Evolutionary conservation across 2,797 vertebrate species (phyloP).

Genomic region (Sebastes hubbsi): DNA sequence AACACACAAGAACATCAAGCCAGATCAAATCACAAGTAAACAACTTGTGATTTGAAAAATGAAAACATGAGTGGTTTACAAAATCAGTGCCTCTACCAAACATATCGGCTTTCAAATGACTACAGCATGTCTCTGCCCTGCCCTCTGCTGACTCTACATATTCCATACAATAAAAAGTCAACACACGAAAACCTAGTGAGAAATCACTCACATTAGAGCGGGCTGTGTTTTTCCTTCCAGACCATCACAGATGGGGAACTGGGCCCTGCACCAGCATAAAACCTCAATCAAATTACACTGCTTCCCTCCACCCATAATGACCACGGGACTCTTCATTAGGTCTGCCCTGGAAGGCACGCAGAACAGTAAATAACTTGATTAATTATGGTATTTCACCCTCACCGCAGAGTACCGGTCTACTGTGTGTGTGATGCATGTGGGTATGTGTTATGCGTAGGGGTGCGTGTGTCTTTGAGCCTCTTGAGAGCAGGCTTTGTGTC

Average conservation of each 20-base stretch:
- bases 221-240: constrained; percentile 54
- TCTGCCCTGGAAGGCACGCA: constrained; percentile 32
- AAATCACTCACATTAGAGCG: constrained; percentile 44
- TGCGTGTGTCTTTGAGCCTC: constrained; percentile 5
- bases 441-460: constrained; percentile 3
- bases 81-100: constrained; percentile 11
- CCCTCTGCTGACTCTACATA: constrained; percentile 40
- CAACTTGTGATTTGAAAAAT: constrained; percentile 16
- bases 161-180: constrained; percentile 45
- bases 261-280: constrained; percentile 66
- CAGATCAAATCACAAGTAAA: constrained; percentile 6
- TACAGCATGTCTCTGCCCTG: constrained; percentile 1
- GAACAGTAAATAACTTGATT: constrained; percentile 57
- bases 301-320: constrained; percentile 56
- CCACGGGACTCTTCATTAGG: constrained; percentile 51
- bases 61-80: constrained; percentile 6
- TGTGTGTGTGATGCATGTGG: constrained; percentile 2
- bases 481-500: constrained; percentile 27
- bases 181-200: constrained; percentile 37
- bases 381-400: constrained; percentile 47
- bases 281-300: constrained; percentile 72
- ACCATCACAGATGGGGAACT: constrained; percentile 65
- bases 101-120: constrained; percentile 38
- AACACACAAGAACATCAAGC: not conserved
- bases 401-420: not conserved